A percentile compares a stretch with the other conserved stretches of the same genome.
Evolutionary conservation across 2,113 vertebrate species (phyloP).

Genomic region (Austrofundulus limnaeus): DNA sequence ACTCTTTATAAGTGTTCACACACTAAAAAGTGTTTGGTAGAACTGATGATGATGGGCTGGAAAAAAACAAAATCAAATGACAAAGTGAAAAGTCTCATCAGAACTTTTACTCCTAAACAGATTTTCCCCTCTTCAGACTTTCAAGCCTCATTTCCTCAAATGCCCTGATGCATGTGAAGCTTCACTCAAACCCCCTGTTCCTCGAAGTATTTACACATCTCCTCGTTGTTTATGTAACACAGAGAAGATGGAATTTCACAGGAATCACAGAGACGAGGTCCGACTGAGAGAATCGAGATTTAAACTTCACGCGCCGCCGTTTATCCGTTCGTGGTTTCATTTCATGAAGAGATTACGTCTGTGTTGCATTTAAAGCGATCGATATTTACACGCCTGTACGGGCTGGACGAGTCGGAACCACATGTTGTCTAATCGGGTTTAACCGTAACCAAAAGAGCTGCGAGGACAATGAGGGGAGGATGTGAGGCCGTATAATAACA

Average conservation of each 20-base stretch:
- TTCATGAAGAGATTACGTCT: slow-evolving; percentile 55
- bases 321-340: no score
- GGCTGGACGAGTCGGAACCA: slow-evolving; percentile 66
- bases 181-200: background rate
- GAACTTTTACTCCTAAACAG: no score
- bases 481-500: slow-evolving; percentile 51
- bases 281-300: slow-evolving; percentile 8
- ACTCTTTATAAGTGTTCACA: no score
- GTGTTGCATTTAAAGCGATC: slow-evolving; percentile 47
- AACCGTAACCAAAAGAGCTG: slow-evolving; percentile 40
- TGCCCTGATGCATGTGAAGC: no score
- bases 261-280: slow-evolving; percentile 29
- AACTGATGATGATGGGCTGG: no score
- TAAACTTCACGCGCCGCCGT: no score
- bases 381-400: slow-evolving; percentile 70
- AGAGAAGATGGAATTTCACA: slow-evolving; percentile 52
- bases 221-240: slow-evolving; percentile 52
- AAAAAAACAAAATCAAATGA: no score
- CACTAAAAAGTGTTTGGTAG: no score
- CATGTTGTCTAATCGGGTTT: slow-evolving; percentile 58
- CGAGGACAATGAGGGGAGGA: slow-evolving; percentile 36
- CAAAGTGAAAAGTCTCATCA: no score
- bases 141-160: no score
- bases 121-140: no score
- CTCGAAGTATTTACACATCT: slow-evolving; percentile 50